Base-by-base conservation (phyloP, 1,140 invertebrate genomes). In the Drosophila fuyamai region DNA sequence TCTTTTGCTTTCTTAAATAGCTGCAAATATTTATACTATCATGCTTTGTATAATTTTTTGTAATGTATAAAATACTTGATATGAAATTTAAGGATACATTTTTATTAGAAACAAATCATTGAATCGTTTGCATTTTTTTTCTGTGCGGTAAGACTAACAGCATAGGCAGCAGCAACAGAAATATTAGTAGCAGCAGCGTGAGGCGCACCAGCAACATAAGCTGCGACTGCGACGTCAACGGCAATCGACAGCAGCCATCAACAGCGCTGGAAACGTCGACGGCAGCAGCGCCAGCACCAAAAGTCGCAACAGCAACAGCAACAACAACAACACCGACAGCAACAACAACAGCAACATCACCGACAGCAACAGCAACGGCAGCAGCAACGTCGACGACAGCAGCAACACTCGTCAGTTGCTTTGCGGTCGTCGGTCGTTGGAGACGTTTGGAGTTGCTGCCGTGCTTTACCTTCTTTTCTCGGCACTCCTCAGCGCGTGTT, bases 381-480 rank as follows among this genome's bases (percentile, higher is more conserved):
- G 46, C 51, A 70, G 63, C 67, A 71, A 57, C 38, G 47, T 40
- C 44, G 44, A 58, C 65, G n/a, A 29, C 65, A 16, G 53, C 77
- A 67, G 67, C 65, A 57, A 50, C 67, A 56, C 67, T 70, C 53
- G 46, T 58, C 65, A 88, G 84, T 88, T 88, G 76, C 60, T 74
- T 79, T 61, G 63, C 72, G 75, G 60, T 89, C 73, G 79, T 89
- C 78, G 62, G 53, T 62, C 46, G 72, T 27, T 71, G 61, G 70
- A 50, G 60, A 60, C 58, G 76, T 53, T 63, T 76, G 54, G 40
- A 47, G 60, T 54, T 77, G 61, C 55, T 32, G 35, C 14, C 8
- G 36, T 14, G n/a, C 18, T 38, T 23, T 43, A 16, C 16, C 13
- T 13, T 8, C 1, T 23, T 18, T 13, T 46, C 50, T 47, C 35